Conservation (phyloP, 2,888 invertebrate genomes). For the Branchellion lobata region DNA sequence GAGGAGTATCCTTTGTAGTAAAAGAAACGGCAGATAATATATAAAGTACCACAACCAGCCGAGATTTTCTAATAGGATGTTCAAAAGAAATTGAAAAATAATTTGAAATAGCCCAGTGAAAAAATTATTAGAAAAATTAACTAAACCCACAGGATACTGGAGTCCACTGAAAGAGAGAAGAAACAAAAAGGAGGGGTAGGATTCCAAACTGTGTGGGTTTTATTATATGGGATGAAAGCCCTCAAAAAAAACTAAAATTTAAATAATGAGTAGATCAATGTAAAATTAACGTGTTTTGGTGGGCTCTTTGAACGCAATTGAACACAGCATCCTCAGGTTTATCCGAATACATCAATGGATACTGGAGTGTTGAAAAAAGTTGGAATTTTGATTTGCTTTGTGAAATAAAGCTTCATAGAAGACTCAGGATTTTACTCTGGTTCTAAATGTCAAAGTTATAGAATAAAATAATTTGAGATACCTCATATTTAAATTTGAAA, state of each 20-base stretch:
- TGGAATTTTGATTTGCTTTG: not conserved
- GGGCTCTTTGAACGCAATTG: constrained; percentile 64
- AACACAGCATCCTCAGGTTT: constrained; percentile 58
- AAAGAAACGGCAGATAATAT: constrained; percentile 60
- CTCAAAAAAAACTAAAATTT: not conserved
- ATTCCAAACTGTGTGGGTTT: constrained; percentile 57
- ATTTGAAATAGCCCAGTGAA: no score
- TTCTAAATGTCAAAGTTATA: no score
- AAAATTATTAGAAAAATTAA: no score
- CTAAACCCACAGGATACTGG: constrained; percentile 61
- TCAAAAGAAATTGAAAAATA: no score
- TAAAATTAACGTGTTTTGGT: constrained; percentile 63
- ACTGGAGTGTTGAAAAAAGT: constrained; percentile 53
- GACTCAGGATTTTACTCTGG: no score
- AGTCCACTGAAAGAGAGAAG: constrained; percentile 63
- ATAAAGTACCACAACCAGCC: constrained; percentile 48
- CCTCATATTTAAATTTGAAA: no score
- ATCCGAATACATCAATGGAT: constrained; percentile 64
- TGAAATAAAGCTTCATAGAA: constrained; percentile 53
- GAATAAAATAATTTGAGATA: no score
- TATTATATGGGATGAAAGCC: constrained; percentile 8
- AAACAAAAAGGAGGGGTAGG: constrained; percentile 59
- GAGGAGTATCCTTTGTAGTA: constrained; percentile 64
- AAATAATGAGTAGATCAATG: not conserved
- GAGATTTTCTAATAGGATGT: no score